Evolutionary conservation across 1,140 invertebrate genomes (phyloP).

Genomic region (Drosophila ficusphila): DNA sequence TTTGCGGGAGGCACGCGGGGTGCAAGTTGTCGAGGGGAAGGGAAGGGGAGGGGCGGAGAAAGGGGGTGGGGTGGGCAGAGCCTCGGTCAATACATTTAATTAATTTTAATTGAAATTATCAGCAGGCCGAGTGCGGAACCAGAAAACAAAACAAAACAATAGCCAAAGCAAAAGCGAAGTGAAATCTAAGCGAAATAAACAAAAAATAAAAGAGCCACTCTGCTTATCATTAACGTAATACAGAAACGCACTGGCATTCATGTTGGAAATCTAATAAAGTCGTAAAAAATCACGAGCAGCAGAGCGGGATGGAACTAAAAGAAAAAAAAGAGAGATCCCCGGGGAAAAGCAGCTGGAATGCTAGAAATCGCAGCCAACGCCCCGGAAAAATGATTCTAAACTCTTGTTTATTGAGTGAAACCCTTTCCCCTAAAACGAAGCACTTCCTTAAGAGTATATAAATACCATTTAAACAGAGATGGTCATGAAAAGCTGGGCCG

Average conservation of each 20-base stretch:
- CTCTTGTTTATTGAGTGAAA: not conserved
- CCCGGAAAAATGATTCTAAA: slow-evolving; percentile 28
- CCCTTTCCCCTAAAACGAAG: slow-evolving; percentile 5
- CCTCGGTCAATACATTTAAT: slow-evolving; percentile 54
- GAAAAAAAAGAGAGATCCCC: no score
- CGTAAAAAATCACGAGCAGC: slow-evolving; percentile 30
- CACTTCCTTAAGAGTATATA: slow-evolving; percentile 20
- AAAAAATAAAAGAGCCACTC: slow-evolving; percentile 11
- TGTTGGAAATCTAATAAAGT: slow-evolving; percentile 43
- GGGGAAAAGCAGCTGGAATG: slow-evolving; percentile 6
- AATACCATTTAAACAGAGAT: not conserved
- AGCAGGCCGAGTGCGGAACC: slow-evolving; percentile 24
- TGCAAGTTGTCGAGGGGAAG: no score
- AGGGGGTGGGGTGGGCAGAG: not conserved
- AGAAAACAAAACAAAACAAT: slow-evolving; percentile 19
- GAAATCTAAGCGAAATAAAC: slow-evolving; percentile 20
- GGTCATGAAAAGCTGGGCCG: not conserved
- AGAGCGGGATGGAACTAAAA: not conserved
- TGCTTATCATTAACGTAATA: slow-evolving; percentile 37
- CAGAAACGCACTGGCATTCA: slow-evolving; percentile 15
- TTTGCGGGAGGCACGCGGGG: no score
- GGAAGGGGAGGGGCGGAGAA: not conserved
- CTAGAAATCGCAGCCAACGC: slow-evolving; percentile 3
- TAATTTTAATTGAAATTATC: slow-evolving; percentile 74
- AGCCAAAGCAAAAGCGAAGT: slow-evolving; percentile 14